phyloP scores from a whole-genome alignment of 1,140 invertebrate species.

The Papilio polyxenes region DNA sequence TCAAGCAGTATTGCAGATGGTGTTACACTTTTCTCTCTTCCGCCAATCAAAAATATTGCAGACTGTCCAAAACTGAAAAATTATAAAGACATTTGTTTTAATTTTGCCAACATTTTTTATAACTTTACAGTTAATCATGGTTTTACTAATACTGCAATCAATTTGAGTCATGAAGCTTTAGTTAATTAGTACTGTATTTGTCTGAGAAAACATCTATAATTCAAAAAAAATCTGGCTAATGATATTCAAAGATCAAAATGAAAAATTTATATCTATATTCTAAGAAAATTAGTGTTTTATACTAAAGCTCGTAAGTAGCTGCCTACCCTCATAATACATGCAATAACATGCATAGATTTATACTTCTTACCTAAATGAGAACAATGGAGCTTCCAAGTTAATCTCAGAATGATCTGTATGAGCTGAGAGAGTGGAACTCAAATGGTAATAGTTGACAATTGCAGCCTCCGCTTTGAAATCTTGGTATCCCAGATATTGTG shows the following conservation, averaged over 20 bases:
- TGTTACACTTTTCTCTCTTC: slow-evolving; percentile 82
- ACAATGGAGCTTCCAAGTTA: slow-evolving; percentile 90
- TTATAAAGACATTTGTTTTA: slow-evolving; percentile 33
- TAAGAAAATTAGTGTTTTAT: too few relatives aligned
- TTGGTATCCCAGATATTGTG: slow-evolving; percentile 82
- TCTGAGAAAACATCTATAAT: too few relatives aligned
- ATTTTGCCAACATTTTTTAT: too few relatives aligned
- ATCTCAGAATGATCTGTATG: slow-evolving; percentile 96
- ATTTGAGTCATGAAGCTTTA: not conserved
- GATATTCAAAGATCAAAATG: too few relatives aligned
- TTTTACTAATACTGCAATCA: not conserved
- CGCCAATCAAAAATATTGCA: slow-evolving; percentile 93
- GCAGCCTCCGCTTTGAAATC: slow-evolving; percentile 92
- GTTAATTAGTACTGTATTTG: not conserved
- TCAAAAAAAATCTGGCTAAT: too few relatives aligned
- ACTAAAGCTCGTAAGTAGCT: not conserved
- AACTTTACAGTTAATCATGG: too few relatives aligned
- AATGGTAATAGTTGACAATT: slow-evolving; percentile 96
- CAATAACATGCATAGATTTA: not conserved
- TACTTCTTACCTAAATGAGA: slow-evolving; percentile 88
- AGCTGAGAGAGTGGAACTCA: slow-evolving; percentile 93
- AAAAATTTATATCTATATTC: too few relatives aligned
- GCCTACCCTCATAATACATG: not conserved
- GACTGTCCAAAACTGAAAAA: slow-evolving; percentile 90
- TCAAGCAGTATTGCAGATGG: slow-evolving; percentile 86